phyloP scores from a whole-genome alignment of 2,797 vertebrate genomes.

The Sparidentex hasta region DNA sequence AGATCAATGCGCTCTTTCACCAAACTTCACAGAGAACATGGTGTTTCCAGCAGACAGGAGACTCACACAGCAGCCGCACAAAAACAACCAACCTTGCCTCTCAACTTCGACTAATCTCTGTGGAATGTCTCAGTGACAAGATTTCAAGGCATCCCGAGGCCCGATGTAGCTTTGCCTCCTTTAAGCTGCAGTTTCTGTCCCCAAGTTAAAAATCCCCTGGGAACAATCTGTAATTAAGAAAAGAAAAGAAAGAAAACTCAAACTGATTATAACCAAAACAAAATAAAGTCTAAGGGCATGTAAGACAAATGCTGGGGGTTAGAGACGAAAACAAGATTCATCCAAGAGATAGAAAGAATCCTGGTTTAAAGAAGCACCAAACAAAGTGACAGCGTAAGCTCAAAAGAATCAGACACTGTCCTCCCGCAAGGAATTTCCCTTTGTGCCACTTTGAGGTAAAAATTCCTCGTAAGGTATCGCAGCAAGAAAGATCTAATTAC shows the following conservation, averaged over 20 bases:
- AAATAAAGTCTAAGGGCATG: slow-evolving; percentile 30
- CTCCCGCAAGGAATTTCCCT: slow-evolving; percentile 43
- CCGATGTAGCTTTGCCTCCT: slow-evolving; percentile 53
- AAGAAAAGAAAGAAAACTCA: slow-evolving; percentile 18
- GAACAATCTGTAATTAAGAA: slow-evolving; percentile 70
- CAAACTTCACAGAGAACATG: slow-evolving; percentile 73
- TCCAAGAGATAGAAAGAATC: slow-evolving; percentile 14
- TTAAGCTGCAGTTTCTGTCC: slow-evolving; percentile 53
- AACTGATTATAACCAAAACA: slow-evolving; percentile 44
- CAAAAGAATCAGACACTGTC: slow-evolving; percentile 34
- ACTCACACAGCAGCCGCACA: slow-evolving; percentile 64
- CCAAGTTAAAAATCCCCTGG: slow-evolving; percentile 46
- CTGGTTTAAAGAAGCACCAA: slow-evolving; percentile 25
- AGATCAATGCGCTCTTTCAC: slow-evolving; percentile 81
- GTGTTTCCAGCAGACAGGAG: slow-evolving; percentile 74
- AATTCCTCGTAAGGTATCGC: slow-evolving; percentile 10
- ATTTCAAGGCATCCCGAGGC: slow-evolving; percentile 58
- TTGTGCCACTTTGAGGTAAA: slow-evolving; percentile 45
- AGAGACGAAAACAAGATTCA: slow-evolving; percentile 38
- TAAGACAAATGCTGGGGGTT: slow-evolving; percentile 21
- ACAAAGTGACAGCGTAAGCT: slow-evolving; percentile 37
- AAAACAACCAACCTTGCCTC: slow-evolving; percentile 71
- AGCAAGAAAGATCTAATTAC: slow-evolving; percentile 4
- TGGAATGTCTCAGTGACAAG: slow-evolving; percentile 76
- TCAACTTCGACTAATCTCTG: slow-evolving; percentile 70